Conservation (phyloP, 2,797 vertebrate genomes). For the Enteromius paludinosus region DNA sequence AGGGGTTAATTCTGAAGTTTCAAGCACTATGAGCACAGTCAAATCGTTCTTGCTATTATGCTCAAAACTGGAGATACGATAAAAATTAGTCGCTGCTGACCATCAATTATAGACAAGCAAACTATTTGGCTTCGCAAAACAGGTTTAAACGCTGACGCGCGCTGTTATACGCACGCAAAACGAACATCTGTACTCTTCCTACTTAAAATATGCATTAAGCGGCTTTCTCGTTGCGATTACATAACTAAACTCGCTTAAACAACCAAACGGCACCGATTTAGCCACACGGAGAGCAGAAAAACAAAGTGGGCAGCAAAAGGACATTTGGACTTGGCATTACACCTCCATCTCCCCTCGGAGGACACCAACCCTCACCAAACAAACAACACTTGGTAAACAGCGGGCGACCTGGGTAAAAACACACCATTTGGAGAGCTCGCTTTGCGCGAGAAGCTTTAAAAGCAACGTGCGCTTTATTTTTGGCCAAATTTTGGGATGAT, state of each 20-base stretch:
- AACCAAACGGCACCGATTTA: constrained; percentile 45
- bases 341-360: constrained; percentile 27
- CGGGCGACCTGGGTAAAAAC: constrained; percentile 3
- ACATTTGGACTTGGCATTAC: constrained; percentile 37
- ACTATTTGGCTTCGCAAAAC: constrained; percentile 20
- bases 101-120: neutral
- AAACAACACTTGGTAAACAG: constrained; percentile 30
- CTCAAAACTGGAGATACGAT: neutral
- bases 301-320: constrained; percentile 38
- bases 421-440: constrained; percentile 4
- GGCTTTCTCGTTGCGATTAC: constrained; percentile 63
- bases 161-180: constrained; percentile 27
- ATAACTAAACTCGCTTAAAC: constrained; percentile 63
- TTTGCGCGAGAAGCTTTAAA: neutral
- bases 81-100: neutral
- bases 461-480: constrained; percentile 6
- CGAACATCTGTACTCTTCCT: constrained; percentile 67
- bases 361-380: constrained; percentile 38
- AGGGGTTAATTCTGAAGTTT: constrained; percentile 33
- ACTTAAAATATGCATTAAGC: constrained; percentile 67
- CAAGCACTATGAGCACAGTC: neutral
- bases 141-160: constrained; percentile 6
- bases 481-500: neutral
- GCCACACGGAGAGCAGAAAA: constrained; percentile 18
- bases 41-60: neutral